Conservation (phyloP, 2,888 invertebrate genomes). For the Harpagoxenus sublaevis region DNA sequence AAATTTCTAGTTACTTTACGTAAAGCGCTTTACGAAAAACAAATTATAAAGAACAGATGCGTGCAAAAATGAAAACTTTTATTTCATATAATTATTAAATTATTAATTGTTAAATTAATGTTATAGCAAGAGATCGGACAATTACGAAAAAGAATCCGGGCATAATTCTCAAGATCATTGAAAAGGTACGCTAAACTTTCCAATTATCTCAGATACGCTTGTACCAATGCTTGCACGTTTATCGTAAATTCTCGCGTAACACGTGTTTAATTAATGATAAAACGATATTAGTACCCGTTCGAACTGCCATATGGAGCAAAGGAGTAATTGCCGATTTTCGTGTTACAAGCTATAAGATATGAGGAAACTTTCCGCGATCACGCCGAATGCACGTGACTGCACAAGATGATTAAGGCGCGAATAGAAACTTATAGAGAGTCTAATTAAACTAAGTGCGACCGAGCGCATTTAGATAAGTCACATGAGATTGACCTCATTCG, state of each 20-base stretch:
- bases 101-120: not conserved
- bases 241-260: slow-evolving; percentile 10
- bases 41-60: not conserved
- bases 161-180: not conserved
- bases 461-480: slow-evolving; percentile 49
- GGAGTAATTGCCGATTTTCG: slow-evolving; percentile 68
- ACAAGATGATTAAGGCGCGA: slow-evolving; percentile 72
- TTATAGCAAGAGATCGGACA: not conserved
- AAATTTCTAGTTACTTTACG: not conserved
- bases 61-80: not conserved
- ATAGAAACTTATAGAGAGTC: slow-evolving; percentile 73
- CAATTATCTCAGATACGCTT: not conserved
- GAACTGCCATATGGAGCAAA: slow-evolving; percentile 45
- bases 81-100: not conserved
- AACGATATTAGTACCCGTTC: slow-evolving; percentile 26
- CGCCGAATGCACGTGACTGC: slow-evolving; percentile 61
- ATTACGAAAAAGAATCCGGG: not conserved
- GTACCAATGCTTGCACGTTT: not conserved
- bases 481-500: slow-evolving; percentile 49
- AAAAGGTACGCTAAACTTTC: not conserved
- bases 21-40: not conserved
- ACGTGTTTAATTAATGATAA: slow-evolving; percentile 26
- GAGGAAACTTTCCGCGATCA: slow-evolving; percentile 65
- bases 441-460: slow-evolving; percentile 60
- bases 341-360: slow-evolving; percentile 63